phyloP scores from a whole-genome alignment of 2,797 vertebrate species.

The Aselliscus stoliczkanus region DNA sequence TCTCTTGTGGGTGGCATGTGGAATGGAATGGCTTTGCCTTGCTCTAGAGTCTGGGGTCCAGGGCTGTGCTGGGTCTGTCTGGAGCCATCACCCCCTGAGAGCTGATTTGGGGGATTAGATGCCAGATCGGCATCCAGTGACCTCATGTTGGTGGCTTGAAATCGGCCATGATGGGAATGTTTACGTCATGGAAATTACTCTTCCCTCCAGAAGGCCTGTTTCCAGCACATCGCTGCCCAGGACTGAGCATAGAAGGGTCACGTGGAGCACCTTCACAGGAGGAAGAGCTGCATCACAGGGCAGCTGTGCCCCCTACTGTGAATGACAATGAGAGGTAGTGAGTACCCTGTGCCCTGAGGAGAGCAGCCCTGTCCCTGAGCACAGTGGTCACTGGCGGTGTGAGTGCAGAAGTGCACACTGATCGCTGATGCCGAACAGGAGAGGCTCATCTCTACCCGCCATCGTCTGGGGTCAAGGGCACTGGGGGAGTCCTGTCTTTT shows the following conservation, averaged over 20 bases:
- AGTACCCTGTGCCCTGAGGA: neutral
- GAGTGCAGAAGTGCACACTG: neutral
- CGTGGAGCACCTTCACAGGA: neutral
- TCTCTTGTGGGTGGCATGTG: too few species aligned
- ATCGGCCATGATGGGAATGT: neutral
- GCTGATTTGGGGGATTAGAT: neutral
- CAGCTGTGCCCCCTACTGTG: neutral
- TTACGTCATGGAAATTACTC: neutral
- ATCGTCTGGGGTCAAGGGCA: fast-evolving
- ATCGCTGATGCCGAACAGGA: neutral
- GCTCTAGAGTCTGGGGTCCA: neutral
- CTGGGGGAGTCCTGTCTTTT: too few species aligned
- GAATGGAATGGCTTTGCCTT: neutral
- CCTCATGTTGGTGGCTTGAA: too few species aligned
- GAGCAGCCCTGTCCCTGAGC: neutral
- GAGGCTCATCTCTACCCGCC: neutral
- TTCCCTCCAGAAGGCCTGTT: neutral
- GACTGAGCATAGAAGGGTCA: neutral
- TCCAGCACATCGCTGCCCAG: neutral
- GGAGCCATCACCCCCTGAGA: neutral
- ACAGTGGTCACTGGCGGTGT: neutral
- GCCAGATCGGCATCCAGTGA: neutral
- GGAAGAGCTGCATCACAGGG: neutral
- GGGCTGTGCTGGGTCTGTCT: neutral
- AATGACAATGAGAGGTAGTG: neutral